Percentiles rank a stretch among this genome's conserved stretches.
phyloP scores from a whole-genome alignment of 2,888 invertebrate species.

The Crioceris asparagi region DNA sequence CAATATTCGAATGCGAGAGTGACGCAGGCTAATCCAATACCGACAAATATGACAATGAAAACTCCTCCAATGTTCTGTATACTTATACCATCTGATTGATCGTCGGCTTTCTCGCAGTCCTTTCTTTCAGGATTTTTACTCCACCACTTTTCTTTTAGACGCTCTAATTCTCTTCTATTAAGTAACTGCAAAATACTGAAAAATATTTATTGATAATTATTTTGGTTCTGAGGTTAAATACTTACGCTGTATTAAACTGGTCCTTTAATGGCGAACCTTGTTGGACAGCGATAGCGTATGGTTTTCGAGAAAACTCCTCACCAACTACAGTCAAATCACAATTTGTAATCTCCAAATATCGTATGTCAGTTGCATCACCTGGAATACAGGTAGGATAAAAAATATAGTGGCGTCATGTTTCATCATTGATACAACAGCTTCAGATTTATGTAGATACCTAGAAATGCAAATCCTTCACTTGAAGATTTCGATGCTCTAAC shows the following conservation, averaged over 20 bases:
- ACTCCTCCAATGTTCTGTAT: constrained; percentile 97
- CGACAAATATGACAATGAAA: constrained; percentile 94
- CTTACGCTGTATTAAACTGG: constrained; percentile 91
- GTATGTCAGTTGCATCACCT: constrained; percentile 85
- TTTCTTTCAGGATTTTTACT: constrained; percentile 67
- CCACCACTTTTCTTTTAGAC: constrained; percentile 96
- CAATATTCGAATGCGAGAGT: constrained; percentile 90
- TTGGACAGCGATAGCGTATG: constrained; percentile 94
- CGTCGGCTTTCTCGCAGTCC: constrained; percentile 72
- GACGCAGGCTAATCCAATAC: constrained; percentile 82
- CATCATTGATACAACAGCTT: constrained; percentile 4
- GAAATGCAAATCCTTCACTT: constrained; percentile 46
- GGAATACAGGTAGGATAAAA: constrained; percentile 66
- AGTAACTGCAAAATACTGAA: constrained; percentile 79
- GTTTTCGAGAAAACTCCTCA: constrained; percentile 94
- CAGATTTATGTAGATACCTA: constrained; percentile 44
- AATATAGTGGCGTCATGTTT: constrained; percentile 2
- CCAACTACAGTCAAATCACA: constrained; percentile 90
- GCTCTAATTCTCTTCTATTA: constrained; percentile 87
- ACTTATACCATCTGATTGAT: constrained; percentile 93
- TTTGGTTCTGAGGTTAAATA: too few relatives aligned
- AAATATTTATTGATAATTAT: constrained; percentile 12
- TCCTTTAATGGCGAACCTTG: constrained; percentile 91
- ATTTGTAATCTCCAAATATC: constrained; percentile 59
- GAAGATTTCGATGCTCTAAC: constrained; percentile 58